These are phyloP conservation scores for Aelia acuminata DNA, from an alignment of 2,888 invertebrate genomes.

Conservation along the genomic window DNA sequence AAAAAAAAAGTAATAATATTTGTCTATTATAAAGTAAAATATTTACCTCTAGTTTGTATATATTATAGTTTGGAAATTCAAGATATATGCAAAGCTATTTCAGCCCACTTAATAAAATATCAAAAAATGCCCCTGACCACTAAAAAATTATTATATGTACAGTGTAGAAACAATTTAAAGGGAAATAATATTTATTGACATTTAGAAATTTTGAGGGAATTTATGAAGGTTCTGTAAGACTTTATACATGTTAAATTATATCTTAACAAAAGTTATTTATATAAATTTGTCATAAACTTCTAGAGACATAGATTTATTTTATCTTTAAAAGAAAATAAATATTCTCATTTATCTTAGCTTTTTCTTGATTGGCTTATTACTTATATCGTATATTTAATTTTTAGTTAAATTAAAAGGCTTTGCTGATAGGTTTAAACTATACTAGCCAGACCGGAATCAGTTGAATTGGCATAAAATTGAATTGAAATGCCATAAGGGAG, in stretches of 20 bases:
- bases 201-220: neutral
- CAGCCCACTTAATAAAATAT: too few species aligned
- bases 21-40: too few species aligned
- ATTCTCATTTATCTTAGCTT: neutral
- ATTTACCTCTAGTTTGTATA: too few species aligned
- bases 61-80: too few species aligned
- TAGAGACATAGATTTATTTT: too few species aligned
- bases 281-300: neutral
- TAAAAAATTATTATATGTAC: neutral
- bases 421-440: neutral
- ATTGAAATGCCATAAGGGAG: constrained; percentile 22
- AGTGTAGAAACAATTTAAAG: neutral
- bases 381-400: neutral
- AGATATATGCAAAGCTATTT: too few species aligned
- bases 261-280: neutral
- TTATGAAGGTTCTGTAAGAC: neutral
- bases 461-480: constrained; percentile 5
- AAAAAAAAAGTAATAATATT: too few species aligned
- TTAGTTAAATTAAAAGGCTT: neutral
- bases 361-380: neutral
- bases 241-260: neutral
- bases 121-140: too few species aligned
- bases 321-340: too few species aligned
- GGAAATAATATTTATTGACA: neutral
- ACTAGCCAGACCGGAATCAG: neutral